phyloP scores from a whole-genome alignment of 1,140 invertebrate genomes.

The Protaetia brevitarsis region DNA sequence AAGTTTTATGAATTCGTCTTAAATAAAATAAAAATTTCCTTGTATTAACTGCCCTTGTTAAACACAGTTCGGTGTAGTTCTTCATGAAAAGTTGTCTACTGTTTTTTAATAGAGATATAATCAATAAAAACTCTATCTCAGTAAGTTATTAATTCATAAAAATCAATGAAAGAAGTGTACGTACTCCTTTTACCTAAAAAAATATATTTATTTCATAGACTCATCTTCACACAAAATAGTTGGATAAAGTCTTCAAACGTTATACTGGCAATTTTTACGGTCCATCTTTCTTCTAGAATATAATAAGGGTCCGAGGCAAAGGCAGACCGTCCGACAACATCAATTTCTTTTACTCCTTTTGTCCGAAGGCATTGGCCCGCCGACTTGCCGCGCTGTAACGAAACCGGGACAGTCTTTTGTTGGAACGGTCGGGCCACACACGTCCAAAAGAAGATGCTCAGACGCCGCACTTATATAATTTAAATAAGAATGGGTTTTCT shows the following conservation, averaged over 20 bases:
- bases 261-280: background rate
- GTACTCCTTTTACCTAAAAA: too few species aligned
- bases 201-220: too few species aligned
- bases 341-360: slow-evolving; percentile 10
- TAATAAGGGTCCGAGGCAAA: background rate
- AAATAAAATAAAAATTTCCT: too few species aligned
- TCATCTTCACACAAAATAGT: too few species aligned
- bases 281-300: slow-evolving; percentile 6
- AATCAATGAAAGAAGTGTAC: too few species aligned
- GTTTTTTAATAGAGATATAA: too few species aligned
- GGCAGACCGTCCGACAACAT: background rate
- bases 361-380: background rate
- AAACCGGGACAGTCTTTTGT: slow-evolving; percentile 5
- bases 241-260: background rate
- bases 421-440: background rate
- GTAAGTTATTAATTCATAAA: too few species aligned
- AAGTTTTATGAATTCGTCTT: too few species aligned
- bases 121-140: too few species aligned
- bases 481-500: slow-evolving; percentile 13
- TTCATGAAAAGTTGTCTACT: too few species aligned
- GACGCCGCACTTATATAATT: background rate
- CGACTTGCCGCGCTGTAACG: background rate
- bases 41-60: too few species aligned
- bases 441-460: background rate
- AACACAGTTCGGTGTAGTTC: too few species aligned